A percentile compares a stretch with the other conserved stretches of the same genome.
Conservation (phyloP, 2,797 vertebrate species). For the Stomatorhinus walkeri region DNA sequence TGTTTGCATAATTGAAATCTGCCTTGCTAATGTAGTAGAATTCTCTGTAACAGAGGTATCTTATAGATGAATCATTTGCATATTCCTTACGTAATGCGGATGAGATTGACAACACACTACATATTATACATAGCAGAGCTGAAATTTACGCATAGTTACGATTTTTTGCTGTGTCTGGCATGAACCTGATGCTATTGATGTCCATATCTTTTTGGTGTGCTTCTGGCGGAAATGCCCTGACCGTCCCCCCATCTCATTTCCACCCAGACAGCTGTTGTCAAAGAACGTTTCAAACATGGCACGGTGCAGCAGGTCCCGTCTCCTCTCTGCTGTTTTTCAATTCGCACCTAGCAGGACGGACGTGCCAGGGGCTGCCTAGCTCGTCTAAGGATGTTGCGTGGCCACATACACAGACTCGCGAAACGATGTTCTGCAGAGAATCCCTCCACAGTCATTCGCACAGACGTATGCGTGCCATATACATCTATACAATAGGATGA, state of each 20-base stretch:
- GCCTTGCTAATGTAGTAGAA: neutral
- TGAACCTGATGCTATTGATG: neutral
- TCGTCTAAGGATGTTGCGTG: neutral
- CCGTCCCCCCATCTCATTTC: neutral
- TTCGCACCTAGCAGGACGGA: conserved; percentile 1
- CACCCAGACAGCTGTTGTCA: neutral
- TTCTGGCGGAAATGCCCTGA: neutral
- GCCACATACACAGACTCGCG: neutral
- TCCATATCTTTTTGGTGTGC: neutral
- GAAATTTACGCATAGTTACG: neutral
- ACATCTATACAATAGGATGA: neutral
- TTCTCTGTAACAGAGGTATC: neutral
- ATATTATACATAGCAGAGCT: neutral
- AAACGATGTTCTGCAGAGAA: neutral
- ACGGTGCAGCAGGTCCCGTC: neutral
- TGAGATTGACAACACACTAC: neutral
- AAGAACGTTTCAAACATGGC: neutral
- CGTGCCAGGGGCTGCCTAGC: neutral
- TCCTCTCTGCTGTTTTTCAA: conserved; percentile 4
- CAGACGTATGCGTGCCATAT: neutral
- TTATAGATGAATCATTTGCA: neutral
- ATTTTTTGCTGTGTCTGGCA: neutral
- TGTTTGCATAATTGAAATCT: neutral
- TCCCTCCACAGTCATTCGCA: conserved; percentile 1
- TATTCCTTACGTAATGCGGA: neutral